Evolutionary conservation across 2,888 invertebrate species (phyloP).

Genomic region (Himalopsyche anomala): DNA sequence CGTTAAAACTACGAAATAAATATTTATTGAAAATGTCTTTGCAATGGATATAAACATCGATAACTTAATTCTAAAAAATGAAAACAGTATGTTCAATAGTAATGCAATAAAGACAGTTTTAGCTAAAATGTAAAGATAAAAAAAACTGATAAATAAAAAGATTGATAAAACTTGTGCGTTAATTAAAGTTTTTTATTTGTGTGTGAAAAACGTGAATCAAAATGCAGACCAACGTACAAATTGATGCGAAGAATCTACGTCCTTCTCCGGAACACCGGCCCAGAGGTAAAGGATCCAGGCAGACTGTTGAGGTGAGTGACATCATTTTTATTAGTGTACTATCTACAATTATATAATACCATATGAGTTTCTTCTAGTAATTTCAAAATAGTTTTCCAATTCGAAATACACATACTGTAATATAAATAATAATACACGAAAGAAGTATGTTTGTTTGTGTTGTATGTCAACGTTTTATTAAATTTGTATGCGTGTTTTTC

Average conservation of each 20-base stretch:
- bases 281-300: constrained; percentile 60
- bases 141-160: background rate
- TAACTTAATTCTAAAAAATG: background rate
- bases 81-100: background rate
- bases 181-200: background rate
- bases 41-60: no score
- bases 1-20: no score
- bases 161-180: background rate
- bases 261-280: constrained; percentile 65
- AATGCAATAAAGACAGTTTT: background rate
- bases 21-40: no score
- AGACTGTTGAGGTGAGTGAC: constrained; percentile 62
- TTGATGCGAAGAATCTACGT: constrained; percentile 64
- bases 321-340: background rate
- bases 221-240: constrained; percentile 66
- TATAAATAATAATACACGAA: no score
- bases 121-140: background rate
- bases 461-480: background rate
- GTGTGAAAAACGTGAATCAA: constrained; percentile 31
- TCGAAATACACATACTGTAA: no score
- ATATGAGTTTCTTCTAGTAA: no score
- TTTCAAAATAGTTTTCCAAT: no score
- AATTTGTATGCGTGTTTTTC: background rate
- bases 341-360: no score
- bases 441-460: background rate